Evolutionary conservation across 1,140 invertebrate species (phyloP), one percentile per base, ranked within the genome.

Genomic region (Antheraea pernyi): DNA sequence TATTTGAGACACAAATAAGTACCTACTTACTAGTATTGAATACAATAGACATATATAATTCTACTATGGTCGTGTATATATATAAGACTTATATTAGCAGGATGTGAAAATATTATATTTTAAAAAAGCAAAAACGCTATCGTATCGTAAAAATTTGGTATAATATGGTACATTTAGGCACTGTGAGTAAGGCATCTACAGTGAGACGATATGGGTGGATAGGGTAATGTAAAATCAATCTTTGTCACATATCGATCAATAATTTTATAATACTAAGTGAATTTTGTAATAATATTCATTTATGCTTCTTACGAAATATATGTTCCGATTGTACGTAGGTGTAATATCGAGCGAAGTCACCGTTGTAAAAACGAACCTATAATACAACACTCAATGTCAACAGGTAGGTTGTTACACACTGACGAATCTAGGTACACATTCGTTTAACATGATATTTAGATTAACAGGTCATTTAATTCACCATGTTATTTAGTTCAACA

Each of bases 101-200:
- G 81, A 82, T 86, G 83, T 83, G 86, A 85, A 85, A 67, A 82
- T 82, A 77, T 16, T 53, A 53, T n/a, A 10, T 53, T 11, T 11
- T 10, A 16, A 53, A 53, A 75, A 90, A 83, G 83, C 84, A 86
- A 84, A 86, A 84, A 84, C 81, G 72, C 78, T 81, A 86, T 86
- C 75, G 77, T 84, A 84, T 75, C 71, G 73, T 86, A 89, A 83
- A 88, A 90, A 84, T 85, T 85, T 92, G 88, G 88, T 92, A 93
- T 81, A 91, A 89, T 83, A 91, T 89, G 89, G 87, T 92, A 92
- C 82, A 91, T 83, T 90, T 92, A 93, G 92, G 92, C 92, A 93
- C 92, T 89, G 92, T 91, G 87, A 92, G 85, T 92, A 93, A 93
- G 92, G 92, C 92, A 93, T 84, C 92, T 93, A 93, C 92, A 93